Percentiles rank a stretch among this genome's conserved stretches.
These are phyloP conservation scores for Eulemur macaco DNA, from an alignment of 2,113 vertebrate species.

Conservation along the genomic window DNA sequence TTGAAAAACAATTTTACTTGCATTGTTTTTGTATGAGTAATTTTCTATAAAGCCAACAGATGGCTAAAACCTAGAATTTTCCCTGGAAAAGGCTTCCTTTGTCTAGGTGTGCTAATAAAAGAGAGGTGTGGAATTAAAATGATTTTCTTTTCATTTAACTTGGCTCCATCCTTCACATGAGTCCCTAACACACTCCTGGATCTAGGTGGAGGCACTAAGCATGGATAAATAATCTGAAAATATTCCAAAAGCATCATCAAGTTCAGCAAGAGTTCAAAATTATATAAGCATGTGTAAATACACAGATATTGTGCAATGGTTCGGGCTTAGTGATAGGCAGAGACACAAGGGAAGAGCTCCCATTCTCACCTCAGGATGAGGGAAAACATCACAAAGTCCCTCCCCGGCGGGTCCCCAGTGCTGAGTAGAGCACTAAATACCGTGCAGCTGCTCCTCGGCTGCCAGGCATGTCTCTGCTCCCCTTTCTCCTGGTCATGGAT, in stretches of 20 bases:
- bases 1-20: not conserved
- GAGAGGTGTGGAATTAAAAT: not conserved
- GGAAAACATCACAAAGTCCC: not conserved
- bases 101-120: not conserved
- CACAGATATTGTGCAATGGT: not conserved
- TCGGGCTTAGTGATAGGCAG: not conserved
- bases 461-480: not conserved
- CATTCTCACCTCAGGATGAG: not conserved
- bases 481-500: not conserved
- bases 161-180: not conserved
- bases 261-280: not conserved
- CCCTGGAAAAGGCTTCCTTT: not conserved
- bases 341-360: not conserved
- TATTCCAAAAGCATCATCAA: not conserved
- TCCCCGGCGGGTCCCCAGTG: not conserved
- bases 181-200: not conserved
- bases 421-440: not conserved
- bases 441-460: not conserved
- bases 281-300: not conserved
- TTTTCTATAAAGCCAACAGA: not conserved
- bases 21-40: not conserved
- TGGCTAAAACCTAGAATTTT: not conserved
- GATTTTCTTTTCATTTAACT: not conserved
- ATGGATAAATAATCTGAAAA: not conserved
- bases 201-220: not conserved